Evolutionary conservation across 1,140 invertebrate species (phyloP).

Genomic region (Heliconius himera): DNA sequence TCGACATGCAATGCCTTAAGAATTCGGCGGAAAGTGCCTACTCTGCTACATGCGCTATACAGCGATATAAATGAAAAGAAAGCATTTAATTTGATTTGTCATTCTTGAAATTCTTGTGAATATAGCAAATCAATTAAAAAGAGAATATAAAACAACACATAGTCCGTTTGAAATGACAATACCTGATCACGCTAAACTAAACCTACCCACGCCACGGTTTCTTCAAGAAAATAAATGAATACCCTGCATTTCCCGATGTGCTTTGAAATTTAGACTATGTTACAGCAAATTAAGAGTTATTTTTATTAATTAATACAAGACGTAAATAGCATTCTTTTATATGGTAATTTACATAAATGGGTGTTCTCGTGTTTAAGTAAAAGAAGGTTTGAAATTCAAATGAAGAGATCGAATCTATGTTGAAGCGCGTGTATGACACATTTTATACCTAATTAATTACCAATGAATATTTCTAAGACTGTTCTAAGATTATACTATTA

Average conservation of each 20-base stretch:
- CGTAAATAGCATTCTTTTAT: slow-evolving; percentile 31
- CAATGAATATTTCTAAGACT: background rate
- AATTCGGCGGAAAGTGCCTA: too few relatives aligned
- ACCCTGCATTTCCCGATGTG: background rate
- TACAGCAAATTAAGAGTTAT: background rate
- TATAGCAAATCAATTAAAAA: background rate
- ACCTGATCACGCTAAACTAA: slow-evolving; percentile 45
- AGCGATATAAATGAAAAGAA: background rate
- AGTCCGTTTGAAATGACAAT: slow-evolving; percentile 46
- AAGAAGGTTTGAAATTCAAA: slow-evolving; percentile 39
- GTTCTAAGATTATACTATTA: background rate
- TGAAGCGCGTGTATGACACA: slow-evolving; percentile 33
- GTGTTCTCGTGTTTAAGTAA: slow-evolving; percentile 33
- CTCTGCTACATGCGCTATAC: too few relatives aligned
- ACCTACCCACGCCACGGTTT: slow-evolving; percentile 18
- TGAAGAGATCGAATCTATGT: slow-evolving; percentile 32
- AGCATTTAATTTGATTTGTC: background rate
- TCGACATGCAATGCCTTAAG: too few relatives aligned
- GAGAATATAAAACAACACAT: slow-evolving; percentile 34
- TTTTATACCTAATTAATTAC: slow-evolving; percentile 45
- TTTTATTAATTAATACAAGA: background rate
- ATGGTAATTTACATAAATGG: slow-evolving; percentile 34
- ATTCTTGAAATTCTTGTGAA: background rate
- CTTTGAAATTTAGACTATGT: slow-evolving; percentile 3
- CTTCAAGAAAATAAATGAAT: slow-evolving; percentile 14